phyloP scores from a whole-genome alignment of 2,888 invertebrate genomes.

The Vannuccia rotundouncinata region DNA sequence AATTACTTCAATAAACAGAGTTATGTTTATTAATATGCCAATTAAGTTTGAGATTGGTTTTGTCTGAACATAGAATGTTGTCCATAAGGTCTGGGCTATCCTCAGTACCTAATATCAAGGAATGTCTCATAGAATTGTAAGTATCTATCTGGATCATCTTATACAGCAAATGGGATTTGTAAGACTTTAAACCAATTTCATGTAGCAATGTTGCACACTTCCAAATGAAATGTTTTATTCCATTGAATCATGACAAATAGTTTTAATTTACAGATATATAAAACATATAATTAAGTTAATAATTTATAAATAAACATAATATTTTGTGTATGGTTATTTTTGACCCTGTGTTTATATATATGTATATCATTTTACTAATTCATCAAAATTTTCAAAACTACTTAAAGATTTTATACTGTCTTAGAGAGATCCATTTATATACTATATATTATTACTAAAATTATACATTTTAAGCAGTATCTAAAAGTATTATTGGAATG shows the following conservation, averaged over 20 bases:
- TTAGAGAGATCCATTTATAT: no score
- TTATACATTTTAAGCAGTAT: no score
- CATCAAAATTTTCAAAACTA: no score
- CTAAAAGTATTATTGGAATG: no score
- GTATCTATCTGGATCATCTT: constrained; percentile 4
- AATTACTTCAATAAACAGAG: constrained; percentile 6
- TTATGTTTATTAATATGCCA: constrained; percentile 33
- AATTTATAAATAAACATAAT: no score
- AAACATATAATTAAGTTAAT: no score
- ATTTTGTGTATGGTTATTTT: no score
- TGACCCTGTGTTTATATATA: no score
- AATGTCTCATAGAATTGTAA: constrained; percentile 20
- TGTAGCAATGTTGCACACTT: constrained; percentile 13
- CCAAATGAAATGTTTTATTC: not conserved
- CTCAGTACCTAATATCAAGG: not conserved
- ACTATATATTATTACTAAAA: no score
- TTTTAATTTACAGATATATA: no score
- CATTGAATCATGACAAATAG: constrained; percentile 9
- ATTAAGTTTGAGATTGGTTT: constrained; percentile 36
- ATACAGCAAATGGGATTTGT: not conserved
- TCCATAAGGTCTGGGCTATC: not conserved
- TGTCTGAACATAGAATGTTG: constrained; percentile 27
- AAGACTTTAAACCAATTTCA: constrained; percentile 10
- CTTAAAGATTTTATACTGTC: no score
- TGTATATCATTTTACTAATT: no score